Conservation (phyloP, 1,140 invertebrate genomes). For the Ceratina japonica region DNA sequence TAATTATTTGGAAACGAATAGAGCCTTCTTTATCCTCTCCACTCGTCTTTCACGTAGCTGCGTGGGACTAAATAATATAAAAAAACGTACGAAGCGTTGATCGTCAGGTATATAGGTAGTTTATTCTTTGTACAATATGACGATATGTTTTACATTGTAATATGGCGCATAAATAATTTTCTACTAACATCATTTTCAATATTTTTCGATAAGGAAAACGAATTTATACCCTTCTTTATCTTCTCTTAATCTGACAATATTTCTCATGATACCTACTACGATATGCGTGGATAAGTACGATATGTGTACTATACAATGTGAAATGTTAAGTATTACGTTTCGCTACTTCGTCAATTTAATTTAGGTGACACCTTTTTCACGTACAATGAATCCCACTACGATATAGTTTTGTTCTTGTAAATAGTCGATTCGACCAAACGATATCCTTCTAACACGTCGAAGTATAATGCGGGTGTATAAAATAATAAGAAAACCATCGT, state of each 20-base stretch:
- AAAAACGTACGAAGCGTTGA: not conserved
- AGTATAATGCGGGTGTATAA: constrained; percentile 22
- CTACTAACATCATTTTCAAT: constrained; percentile 36
- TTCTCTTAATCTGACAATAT: constrained; percentile 6
- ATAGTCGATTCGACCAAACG: not conserved
- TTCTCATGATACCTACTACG: constrained; percentile 40
- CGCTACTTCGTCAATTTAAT: constrained; percentile 8
- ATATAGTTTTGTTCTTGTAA: not conserved
- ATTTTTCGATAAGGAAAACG: constrained; percentile 41
- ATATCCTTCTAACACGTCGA: not conserved
- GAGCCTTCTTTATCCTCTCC: not conserved
- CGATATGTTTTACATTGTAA: constrained; percentile 67
- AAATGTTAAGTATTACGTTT: constrained; percentile 33
- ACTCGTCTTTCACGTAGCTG: not conserved
- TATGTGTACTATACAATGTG: constrained; percentile 48
- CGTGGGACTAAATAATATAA: not conserved
- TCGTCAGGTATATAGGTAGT: constrained; percentile 43
- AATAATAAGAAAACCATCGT: constrained; percentile 21
- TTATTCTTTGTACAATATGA: constrained; percentile 70
- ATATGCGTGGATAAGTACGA: constrained; percentile 52
- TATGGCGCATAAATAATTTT: constrained; percentile 64
- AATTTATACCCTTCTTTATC: constrained; percentile 45
- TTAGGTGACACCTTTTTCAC: not conserved
- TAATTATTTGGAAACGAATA: constrained; percentile 41
- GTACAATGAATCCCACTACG: constrained; percentile 28